Conservation (phyloP, 2,797 vertebrate genomes). For the Miichthys miiuy region DNA sequence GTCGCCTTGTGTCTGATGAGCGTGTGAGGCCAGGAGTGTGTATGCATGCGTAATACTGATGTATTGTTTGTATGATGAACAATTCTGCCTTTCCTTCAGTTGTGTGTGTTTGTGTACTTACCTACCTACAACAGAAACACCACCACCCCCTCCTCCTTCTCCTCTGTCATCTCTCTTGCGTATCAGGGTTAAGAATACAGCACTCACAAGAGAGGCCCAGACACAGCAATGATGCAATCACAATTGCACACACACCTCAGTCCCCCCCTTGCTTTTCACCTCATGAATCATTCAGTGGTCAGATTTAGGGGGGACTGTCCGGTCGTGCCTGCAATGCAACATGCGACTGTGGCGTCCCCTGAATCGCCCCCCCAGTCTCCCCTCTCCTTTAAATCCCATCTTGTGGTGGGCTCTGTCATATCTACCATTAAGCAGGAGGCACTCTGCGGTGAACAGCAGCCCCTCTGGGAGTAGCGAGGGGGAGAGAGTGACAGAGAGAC, state of each 20-base stretch:
- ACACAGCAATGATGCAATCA: conserved; percentile 70
- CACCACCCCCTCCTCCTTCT: not conserved
- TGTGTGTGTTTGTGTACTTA: conserved; percentile 1
- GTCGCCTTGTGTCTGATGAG: conserved; percentile 51
- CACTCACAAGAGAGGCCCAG: conserved; percentile 62
- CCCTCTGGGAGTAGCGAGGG: conserved; percentile 61
- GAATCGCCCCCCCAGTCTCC: not conserved
- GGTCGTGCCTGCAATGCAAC: conserved; percentile 47
- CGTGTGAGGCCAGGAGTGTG: conserved; percentile 40
- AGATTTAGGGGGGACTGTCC: conserved; percentile 27
- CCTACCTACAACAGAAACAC: conserved; percentile 44
- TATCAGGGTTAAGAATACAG: conserved; percentile 66
- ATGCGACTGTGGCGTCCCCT: conserved; percentile 19
- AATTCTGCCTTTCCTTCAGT: conserved; percentile 15
- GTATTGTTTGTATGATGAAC: conserved; percentile 49
- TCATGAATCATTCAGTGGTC: conserved; percentile 81
- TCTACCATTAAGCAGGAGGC: conserved; percentile 69
- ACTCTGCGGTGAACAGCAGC: conserved; percentile 57
- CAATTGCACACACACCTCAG: conserved; percentile 35
- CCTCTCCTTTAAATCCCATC: conserved; percentile 48
- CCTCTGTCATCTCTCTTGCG: conserved; percentile 9
- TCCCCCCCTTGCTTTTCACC: conserved; percentile 39
- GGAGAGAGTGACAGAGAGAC: conserved; percentile 25
- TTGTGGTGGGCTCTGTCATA: conserved; percentile 61
- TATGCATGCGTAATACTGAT: conserved; percentile 47